Evolutionary conservation across 2,797 vertebrate species (phyloP), one percentile per base, ranked within the genome.

Genomic region (Sebastes taczanowskii): DNA sequence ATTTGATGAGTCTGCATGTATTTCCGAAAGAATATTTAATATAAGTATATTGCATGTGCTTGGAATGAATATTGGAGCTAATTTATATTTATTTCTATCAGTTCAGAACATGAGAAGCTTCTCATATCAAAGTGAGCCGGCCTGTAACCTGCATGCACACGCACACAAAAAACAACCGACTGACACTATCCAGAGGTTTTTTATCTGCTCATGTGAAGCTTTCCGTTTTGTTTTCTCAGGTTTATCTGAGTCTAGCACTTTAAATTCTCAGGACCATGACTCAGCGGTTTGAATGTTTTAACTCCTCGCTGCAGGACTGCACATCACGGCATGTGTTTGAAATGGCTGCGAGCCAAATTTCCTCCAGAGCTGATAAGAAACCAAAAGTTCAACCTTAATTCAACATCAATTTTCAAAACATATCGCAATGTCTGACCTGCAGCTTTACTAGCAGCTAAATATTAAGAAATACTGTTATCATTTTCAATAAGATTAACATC

Each of bases 231-330:
- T 74, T 82, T 49, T 52, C 65, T 71, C 60, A 77, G 78, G 71
- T 72, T 80, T 56, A 22, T 84, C 29, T 59, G 82, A 46, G 13
- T 59, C 42, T 11, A 4, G 35, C 76, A 49, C 72, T 78, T 85
- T 77, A n/a, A 38, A 20, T 46, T 71, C 80, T 89, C 64, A 69
- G 79, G 71, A 62, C 0, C 56, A 23, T 52, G 38, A 58, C 60
- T 84, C 58, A 5, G 71, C 3, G 2, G 13, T 83, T 81, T 70
- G 42, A 71, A 59, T 22, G 64, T 67, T 81, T 74, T 4, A 63
- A 52, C 1, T 61, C 34, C 2, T 58, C 11, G 0, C 61, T 72
- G 77, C 64, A 32, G 70, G 78, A 14, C 69, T 13, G 14, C 30
- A 71, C 32, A 64, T 63, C 69, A 23, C 60, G 20, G 34, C 2